Conservation (phyloP, 2,113 vertebrate genomes). For the Corvus cornix region DNA sequence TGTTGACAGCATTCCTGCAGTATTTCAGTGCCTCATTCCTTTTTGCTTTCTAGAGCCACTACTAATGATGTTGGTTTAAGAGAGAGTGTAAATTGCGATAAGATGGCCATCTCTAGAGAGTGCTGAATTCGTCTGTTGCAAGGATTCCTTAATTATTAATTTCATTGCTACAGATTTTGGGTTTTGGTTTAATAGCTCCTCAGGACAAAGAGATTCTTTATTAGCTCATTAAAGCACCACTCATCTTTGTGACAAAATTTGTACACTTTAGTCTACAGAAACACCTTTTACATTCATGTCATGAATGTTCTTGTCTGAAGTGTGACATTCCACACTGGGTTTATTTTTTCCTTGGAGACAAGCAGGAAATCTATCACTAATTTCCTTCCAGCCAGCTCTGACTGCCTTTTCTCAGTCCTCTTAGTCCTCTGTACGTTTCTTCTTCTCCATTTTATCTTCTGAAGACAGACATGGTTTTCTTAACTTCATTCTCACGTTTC, state of each 20-base stretch:
- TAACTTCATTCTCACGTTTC: not conserved
- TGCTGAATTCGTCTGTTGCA: not conserved
- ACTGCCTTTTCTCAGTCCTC: not conserved
- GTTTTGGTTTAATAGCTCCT: not conserved
- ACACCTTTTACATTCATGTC: not conserved
- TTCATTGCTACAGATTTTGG: not conserved
- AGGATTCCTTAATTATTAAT: conserved; percentile 41
- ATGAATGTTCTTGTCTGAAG: not conserved
- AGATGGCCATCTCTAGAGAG: not conserved
- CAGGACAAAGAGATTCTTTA: not conserved
- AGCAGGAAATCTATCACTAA: conserved; percentile 37
- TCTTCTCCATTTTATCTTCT: not conserved
- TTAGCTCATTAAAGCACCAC: not conserved
- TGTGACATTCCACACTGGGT: not conserved
- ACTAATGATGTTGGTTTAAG: not conserved
- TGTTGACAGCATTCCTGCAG: conserved; percentile 35
- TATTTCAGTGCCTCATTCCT: conserved; percentile 34
- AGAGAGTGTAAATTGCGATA: not conserved
- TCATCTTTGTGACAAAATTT: not conserved
- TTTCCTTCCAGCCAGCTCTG: conserved; percentile 3
- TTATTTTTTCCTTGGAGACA: conserved; percentile 24
- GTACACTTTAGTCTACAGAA: not conserved
- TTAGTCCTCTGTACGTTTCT: not conserved
- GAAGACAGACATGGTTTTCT: not conserved
- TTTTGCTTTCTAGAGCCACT: conserved; percentile 41